These are phyloP conservation scores for Rhodinocichla rosea DNA, from an alignment of 2,113 vertebrate species.

Conservation along the genomic window DNA sequence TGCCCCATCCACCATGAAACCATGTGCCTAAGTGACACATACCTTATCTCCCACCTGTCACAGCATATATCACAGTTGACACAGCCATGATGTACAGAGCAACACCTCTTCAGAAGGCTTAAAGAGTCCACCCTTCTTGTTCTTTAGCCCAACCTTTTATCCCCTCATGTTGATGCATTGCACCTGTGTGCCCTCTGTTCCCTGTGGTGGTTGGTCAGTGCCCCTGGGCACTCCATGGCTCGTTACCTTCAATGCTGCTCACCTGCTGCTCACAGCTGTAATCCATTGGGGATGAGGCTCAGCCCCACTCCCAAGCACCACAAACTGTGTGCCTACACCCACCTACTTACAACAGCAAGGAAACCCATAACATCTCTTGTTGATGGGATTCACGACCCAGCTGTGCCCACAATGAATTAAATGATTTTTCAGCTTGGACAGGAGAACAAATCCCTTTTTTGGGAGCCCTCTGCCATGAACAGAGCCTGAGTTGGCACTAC, in stretches of 20 bases:
- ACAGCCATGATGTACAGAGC: rapidly evolving
- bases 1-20: not conserved
- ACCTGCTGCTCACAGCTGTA: not conserved
- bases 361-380: not conserved
- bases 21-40: rapidly evolving
- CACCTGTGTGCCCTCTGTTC: not conserved
- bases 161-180: rapidly evolving
- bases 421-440: not conserved
- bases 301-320: not conserved
- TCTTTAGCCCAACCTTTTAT: not conserved
- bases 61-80: not conserved
- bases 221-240: not conserved
- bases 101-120: not conserved
- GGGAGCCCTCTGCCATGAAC: not conserved
- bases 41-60: not conserved
- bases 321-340: not conserved
- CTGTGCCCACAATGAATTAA: not conserved
- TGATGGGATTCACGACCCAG: rapidly evolving
- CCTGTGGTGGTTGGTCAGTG: not conserved
- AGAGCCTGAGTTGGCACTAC: not conserved
- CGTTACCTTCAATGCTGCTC: not conserved
- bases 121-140: not conserved
- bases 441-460: not conserved
- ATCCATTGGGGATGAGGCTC: not conserved
- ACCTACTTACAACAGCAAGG: not conserved